Base-by-base conservation (phyloP, 2,113 vertebrate genomes). In the Brachypteracias leptosomus region DNA sequence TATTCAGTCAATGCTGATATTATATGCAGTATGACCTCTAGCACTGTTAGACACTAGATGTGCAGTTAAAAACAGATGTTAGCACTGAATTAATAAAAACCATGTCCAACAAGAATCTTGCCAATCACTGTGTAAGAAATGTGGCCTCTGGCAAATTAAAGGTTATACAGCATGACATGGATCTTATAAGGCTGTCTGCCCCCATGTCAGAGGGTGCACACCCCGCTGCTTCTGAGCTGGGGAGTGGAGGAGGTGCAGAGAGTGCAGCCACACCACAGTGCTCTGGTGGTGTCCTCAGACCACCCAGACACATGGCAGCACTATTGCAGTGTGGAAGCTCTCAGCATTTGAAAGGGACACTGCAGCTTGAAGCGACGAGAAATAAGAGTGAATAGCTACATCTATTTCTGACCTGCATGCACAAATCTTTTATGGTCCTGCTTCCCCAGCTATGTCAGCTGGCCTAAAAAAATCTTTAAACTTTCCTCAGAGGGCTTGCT, bases 31-130 rank as follows among this genome's bases (percentile, higher is more conserved):
- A 13, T 86, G 79, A 88, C 72, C 89, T 88, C 62, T 66, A 83
- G 63, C 3, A 9, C 75, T 79, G 72, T 52, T 38, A 92, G 75
- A 83, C 46, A 62, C 31, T 80, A 21, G 36, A 68, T 54, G 51
- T n/a, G 24, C 72, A 74, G 75, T 90, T 88, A 80, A 77, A 96
- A 92, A 44, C 89, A 90, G 75, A 85, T 93, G 84, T 36, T 73
- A 73, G n/a, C 14, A n/a, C 20, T 61, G 80, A 88, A 88, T 61
- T 90, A 92, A 96, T 80, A 80, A 79, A 92, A 96, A 80, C 8
- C 67, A 46, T 66, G 55, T 58, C 51, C 67, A 77, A 65, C 11
- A 73, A 62, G 36, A 86, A 62, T 65, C 49, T 83, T 92, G 86
- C 72, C 63, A 90, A 49, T 83, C 68, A 18, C 67, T 57, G 59